These are phyloP conservation scores for Onthophagus sagittarius DNA, from an alignment of 2,888 invertebrate species.

Conservation along the genomic window DNA sequence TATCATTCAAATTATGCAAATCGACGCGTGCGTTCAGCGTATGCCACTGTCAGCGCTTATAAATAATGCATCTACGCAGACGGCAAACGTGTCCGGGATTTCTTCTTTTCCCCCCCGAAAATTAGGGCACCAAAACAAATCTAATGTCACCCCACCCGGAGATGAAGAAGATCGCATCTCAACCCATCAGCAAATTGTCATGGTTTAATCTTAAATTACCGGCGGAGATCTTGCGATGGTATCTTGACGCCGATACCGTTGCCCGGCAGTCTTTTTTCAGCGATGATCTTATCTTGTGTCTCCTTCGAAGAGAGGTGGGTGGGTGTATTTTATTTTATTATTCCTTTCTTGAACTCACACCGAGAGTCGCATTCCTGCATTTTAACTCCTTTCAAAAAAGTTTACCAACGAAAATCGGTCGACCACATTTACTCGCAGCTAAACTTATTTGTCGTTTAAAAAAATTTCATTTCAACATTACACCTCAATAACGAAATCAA, in stretches of 20 bases:
- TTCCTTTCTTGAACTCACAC: neutral
- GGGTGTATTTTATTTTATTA: neutral
- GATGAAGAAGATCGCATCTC: neutral
- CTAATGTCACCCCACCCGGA: neutral
- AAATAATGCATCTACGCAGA: neutral
- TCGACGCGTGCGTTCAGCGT: neutral
- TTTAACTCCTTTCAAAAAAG: neutral
- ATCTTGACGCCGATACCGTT: neutral
- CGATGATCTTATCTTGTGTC: neutral
- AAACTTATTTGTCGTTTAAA: no score
- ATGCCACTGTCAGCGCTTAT: neutral
- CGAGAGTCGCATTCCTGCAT: neutral
- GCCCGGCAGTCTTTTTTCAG: neutral
- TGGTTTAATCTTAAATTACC: neutral
- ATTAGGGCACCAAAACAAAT: neutral
- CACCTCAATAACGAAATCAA: no score
- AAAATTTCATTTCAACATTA: no score
- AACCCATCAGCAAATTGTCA: neutral
- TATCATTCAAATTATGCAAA: slow-evolving; percentile 14
- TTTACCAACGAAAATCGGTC: neutral
- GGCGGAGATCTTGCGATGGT: neutral
- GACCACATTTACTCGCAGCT: neutral
- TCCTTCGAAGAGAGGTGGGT: neutral
- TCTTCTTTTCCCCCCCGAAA: neutral
- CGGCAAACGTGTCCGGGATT: neutral